Conservation (phyloP, 2,113 vertebrate genomes). For the Equus przewalskii region DNA sequence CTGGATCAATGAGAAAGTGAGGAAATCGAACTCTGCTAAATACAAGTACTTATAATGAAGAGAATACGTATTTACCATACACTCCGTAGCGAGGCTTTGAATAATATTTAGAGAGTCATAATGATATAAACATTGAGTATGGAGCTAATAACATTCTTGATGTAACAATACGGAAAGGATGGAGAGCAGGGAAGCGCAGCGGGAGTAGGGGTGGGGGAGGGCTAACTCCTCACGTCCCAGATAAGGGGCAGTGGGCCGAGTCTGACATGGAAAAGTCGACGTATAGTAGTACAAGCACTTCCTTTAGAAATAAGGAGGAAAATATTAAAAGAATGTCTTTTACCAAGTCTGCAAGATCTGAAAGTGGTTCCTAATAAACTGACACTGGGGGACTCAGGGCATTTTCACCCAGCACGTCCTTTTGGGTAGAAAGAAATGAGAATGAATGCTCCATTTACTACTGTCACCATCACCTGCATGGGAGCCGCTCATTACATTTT, state of each 20-base stretch:
- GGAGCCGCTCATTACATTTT: neutral
- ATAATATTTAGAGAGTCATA: neutral
- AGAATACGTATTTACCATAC: neutral
- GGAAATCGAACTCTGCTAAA: neutral
- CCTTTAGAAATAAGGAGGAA: neutral
- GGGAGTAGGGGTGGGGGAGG: too few species aligned
- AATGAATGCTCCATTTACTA: rapidly evolving
- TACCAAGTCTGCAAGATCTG: neutral
- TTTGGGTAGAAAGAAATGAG: neutral
- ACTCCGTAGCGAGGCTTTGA: neutral
- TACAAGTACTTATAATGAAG: neutral
- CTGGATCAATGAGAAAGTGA: neutral
- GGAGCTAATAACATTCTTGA: neutral
- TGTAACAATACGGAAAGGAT: neutral
- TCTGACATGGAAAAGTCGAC: neutral
- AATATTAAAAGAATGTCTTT: neutral
- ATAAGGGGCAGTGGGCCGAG: neutral
- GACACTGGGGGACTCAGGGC: rapidly evolving
- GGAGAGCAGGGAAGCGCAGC: neutral
- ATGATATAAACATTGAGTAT: neutral
- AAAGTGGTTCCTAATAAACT: neutral
- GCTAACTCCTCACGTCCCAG: neutral
- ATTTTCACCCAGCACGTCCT: neutral
- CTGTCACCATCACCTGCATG: rapidly evolving
- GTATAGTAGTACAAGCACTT: neutral